Evolutionary conservation across 2,113 vertebrate genomes (phyloP).

Genomic region (Toxostoma redivivum): DNA sequence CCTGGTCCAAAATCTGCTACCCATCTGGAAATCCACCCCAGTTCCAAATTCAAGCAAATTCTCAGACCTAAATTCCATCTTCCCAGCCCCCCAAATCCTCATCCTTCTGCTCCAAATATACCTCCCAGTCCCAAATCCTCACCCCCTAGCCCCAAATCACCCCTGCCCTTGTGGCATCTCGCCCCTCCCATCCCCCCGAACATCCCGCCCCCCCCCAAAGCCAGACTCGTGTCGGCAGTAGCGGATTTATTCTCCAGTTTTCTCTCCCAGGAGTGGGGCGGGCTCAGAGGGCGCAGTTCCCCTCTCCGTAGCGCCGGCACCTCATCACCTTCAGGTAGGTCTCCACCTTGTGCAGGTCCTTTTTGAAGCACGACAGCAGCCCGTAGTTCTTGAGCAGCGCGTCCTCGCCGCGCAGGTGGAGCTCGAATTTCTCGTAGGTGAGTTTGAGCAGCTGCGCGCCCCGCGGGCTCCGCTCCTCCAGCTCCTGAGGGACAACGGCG

Average conservation of each 20-base stretch:
- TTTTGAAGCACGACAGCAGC: slow-evolving; percentile 91
- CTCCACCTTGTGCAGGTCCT: slow-evolving; percentile 96
- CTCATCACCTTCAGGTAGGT: slow-evolving; percentile 92
- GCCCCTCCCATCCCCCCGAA: accelerated
- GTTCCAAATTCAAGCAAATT: not conserved
- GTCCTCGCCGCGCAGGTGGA: slow-evolving; percentile 73
- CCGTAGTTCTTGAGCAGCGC: slow-evolving; percentile 80
- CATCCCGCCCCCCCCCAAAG: not conserved
- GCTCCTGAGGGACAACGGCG: slow-evolving; percentile 40
- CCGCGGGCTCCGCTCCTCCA: slow-evolving; percentile 70
- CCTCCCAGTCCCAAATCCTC: not conserved
- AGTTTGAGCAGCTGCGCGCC: slow-evolving; percentile 59
- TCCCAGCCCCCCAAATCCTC: not conserved
- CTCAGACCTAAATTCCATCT: not conserved
- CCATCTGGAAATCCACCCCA: not conserved
- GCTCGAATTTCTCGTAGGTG: slow-evolving; percentile 85
- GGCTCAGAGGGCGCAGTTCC: slow-evolving; percentile 82
- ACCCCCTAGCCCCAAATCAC: too few species aligned
- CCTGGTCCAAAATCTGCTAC: accelerated
- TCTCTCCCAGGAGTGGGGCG: not conserved
- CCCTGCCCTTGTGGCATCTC: not conserved
- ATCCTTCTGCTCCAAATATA: not conserved
- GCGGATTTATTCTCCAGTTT: not conserved
- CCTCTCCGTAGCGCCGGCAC: slow-evolving; percentile 88
- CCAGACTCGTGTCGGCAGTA: not conserved